These are phyloP conservation scores for Podarcis raffonei DNA, from an alignment of 2,113 vertebrate species.

Conservation along the genomic window DNA sequence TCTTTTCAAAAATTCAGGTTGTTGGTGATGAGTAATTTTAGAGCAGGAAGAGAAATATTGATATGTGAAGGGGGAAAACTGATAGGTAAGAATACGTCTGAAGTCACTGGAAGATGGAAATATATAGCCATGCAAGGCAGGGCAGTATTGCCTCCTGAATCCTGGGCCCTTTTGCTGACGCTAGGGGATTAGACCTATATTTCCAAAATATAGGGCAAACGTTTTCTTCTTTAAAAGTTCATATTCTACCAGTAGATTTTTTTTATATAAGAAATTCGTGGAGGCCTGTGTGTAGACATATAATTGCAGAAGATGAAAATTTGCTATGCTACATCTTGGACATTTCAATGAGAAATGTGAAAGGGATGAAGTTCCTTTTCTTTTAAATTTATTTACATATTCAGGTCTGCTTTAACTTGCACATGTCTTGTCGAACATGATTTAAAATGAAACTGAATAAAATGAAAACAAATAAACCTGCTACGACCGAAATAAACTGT, in stretches of 20 bases:
- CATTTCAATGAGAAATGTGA: neutral
- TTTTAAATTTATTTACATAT: neutral
- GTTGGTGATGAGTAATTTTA: neutral
- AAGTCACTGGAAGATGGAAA: neutral
- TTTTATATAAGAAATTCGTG: neutral
- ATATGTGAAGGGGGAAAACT: neutral
- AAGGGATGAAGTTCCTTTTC: neutral
- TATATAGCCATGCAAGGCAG: neutral
- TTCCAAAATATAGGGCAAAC: neutral
- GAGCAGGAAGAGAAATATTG: neutral
- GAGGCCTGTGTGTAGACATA: neutral
- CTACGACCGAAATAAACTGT: neutral
- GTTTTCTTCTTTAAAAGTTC: neutral
- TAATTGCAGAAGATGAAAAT: neutral
- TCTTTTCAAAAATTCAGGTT: neutral
- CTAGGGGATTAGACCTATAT: neutral
- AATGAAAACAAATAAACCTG: neutral
- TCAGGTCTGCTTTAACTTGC: slow-evolving; percentile 53
- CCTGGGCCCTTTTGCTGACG: neutral
- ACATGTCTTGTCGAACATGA: slow-evolving; percentile 2
- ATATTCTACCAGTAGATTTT: neutral
- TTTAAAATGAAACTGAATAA: slow-evolving; percentile 3
- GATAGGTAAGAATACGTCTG: neutral
- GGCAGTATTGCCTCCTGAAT: neutral
- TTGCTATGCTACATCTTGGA: neutral